Percentiles rank a stretch among this genome's conserved stretches.
phyloP scores from a whole-genome alignment of 2,113 vertebrate species.

The Microtus oregoni region DNA sequence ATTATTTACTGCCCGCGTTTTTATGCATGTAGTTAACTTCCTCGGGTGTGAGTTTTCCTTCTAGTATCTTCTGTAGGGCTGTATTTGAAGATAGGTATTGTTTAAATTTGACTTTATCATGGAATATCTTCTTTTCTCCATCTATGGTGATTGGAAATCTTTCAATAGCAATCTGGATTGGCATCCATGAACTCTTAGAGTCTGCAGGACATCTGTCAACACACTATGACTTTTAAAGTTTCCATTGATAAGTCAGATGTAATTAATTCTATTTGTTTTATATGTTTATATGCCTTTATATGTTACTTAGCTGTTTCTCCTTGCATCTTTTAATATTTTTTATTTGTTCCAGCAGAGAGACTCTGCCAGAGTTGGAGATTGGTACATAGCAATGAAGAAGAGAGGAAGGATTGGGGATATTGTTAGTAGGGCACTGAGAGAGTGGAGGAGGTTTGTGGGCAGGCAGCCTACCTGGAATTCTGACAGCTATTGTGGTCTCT shows the following conservation, averaged over 20 bases:
- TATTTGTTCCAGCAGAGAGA: not conserved
- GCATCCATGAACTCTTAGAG: not conserved
- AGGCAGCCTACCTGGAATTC: not conserved
- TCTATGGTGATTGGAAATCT: not conserved
- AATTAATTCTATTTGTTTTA: not conserved
- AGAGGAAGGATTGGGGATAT: not conserved
- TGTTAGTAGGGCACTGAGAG: not conserved
- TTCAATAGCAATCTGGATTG: not conserved
- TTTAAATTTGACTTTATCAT: not conserved
- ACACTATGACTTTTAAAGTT: not conserved
- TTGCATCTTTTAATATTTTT: not conserved
- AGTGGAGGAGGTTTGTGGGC: not conserved
- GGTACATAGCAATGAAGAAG: not conserved
- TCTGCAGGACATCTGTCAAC: not conserved
- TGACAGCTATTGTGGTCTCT: not conserved
- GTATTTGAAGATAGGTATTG: not conserved
- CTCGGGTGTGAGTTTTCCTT: not conserved
- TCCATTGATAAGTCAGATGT: not conserved
- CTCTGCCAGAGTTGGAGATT: not conserved
- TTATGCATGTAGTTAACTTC: not conserved
- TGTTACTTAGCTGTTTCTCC: not conserved
- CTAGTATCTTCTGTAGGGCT: not conserved
- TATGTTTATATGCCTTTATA: not conserved
- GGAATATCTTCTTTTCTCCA: not conserved
- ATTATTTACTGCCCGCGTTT: not conserved